Conservation (phyloP, 2,113 vertebrate genomes). For the Aptenodytes patagonicus region DNA sequence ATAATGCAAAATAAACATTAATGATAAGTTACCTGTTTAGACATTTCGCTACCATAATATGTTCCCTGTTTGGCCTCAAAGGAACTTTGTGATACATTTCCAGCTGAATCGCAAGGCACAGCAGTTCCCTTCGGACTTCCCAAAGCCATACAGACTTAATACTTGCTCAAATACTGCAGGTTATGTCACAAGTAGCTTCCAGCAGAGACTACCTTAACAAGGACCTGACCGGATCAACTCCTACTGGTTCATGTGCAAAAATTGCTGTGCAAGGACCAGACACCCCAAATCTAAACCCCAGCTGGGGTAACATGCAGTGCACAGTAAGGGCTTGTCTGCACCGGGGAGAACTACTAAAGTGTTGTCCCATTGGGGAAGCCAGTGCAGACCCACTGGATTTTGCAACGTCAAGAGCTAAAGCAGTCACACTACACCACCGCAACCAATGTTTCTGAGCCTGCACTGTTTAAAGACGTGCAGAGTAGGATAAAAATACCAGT, state of each 20-base stretch:
- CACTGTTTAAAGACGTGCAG: background rate
- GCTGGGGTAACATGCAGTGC: background rate
- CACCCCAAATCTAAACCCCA: background rate
- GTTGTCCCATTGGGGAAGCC: background rate
- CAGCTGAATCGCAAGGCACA: background rate
- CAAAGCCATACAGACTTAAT: background rate
- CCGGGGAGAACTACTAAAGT: background rate
- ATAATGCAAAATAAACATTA: background rate
- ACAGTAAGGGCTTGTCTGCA: background rate
- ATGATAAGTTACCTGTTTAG: background rate
- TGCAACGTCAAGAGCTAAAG: background rate
- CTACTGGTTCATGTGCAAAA: background rate
- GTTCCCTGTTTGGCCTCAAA: background rate
- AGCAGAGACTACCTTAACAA: background rate
- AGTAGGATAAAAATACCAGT: background rate
- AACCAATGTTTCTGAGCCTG: background rate
- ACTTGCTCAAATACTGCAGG: background rate
- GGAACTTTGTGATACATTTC: background rate
- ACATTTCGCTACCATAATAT: background rate
- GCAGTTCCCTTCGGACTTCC: background rate
- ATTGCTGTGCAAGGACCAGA: background rate
- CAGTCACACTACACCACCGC: background rate
- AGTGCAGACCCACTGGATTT: background rate
- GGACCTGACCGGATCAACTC: background rate
- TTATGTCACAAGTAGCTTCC: background rate